These are phyloP conservation scores for Scleropages formosus DNA, from an alignment of 2,797 vertebrate species.

Conservation along the genomic window DNA sequence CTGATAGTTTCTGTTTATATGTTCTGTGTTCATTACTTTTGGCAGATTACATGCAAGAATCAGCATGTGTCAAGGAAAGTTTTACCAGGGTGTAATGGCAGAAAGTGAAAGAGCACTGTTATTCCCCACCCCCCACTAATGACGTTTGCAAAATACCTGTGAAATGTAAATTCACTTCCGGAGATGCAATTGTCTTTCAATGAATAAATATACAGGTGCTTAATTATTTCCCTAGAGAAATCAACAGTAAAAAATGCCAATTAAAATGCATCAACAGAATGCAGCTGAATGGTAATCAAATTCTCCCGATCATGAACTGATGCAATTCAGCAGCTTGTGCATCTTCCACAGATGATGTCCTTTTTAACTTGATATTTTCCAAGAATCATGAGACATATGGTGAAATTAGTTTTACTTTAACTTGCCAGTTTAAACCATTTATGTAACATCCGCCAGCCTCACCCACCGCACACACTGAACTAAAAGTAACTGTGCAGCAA, in stretches of 20 bases:
- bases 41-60: too few species aligned
- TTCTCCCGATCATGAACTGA: background rate
- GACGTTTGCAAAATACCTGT: too few species aligned
- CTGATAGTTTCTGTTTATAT: too few species aligned
- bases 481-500: background rate
- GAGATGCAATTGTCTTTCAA: background rate
- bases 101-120: too few species aligned
- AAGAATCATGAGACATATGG: background rate
- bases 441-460: background rate
- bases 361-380: background rate
- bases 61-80: too few species aligned
- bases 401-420: background rate
- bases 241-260: background rate
- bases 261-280: background rate
- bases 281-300: background rate
- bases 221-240: background rate
- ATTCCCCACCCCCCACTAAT: too few species aligned
- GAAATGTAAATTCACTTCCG: too few species aligned
- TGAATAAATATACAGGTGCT: constrained; percentile 4
- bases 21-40: too few species aligned
- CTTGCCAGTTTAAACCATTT: background rate
- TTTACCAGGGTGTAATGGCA: too few species aligned
- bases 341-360: background rate
- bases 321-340: background rate
- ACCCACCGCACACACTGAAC: background rate